A percentile compares a stretch with the other conserved stretches of the same genome.
Evolutionary conservation across 2,797 vertebrate species (phyloP).

Genomic region (Hephaestus fuliginosus): DNA sequence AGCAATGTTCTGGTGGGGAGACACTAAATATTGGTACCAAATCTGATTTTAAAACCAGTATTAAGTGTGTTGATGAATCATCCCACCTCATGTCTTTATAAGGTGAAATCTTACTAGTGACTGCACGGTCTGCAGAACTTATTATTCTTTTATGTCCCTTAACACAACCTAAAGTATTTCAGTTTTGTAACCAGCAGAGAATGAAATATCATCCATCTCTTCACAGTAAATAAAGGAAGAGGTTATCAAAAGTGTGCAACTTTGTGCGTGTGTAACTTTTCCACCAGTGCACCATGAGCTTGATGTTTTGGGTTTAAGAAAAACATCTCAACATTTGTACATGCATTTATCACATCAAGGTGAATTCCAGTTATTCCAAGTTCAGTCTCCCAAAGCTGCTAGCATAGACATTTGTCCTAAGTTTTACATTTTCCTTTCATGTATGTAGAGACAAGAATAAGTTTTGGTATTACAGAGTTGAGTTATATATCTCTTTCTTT

Average conservation of each 20-base stretch:
- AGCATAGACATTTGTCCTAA: no score
- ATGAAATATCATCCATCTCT: background rate
- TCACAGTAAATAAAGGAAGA: background rate
- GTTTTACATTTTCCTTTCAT: no score
- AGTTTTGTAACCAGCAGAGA: background rate
- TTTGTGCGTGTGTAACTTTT: background rate
- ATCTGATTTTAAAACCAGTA: constrained; percentile 10
- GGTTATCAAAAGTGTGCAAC: background rate
- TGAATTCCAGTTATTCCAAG: background rate
- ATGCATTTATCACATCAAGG: background rate
- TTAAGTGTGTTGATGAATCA: constrained; percentile 17
- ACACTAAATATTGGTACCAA: background rate
- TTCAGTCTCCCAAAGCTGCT: no score
- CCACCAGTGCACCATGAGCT: background rate
- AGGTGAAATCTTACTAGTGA: background rate
- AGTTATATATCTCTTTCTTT: no score
- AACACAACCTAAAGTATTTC: constrained; percentile 25
- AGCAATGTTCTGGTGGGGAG: background rate
- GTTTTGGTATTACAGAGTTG: no score
- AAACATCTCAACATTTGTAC: background rate
- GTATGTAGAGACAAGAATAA: no score
- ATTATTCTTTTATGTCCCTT: constrained; percentile 8
- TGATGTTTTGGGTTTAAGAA: background rate
- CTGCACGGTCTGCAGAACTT: background rate
- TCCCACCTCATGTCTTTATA: background rate